phyloP scores from a whole-genome alignment of 1,140 invertebrate species.

The Spodoptera litura region DNA sequence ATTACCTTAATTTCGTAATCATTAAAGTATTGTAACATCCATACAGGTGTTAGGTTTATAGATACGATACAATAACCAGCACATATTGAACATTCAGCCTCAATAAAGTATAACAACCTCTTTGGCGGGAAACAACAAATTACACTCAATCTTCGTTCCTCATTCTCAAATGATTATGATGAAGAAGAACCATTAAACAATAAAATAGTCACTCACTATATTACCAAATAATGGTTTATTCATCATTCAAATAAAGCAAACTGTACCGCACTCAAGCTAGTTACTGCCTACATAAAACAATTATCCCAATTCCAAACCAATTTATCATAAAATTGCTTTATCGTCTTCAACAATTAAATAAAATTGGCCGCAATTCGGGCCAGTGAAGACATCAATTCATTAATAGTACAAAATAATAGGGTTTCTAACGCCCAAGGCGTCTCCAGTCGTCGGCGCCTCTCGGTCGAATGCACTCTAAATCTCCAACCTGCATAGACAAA shows the following conservation, averaged over 20 bases:
- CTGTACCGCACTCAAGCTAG: constrained; percentile 27
- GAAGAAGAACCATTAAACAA: constrained; percentile 4
- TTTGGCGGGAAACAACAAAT: constrained; percentile 9
- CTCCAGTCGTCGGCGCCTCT: constrained; percentile 54
- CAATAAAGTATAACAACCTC: background rate
- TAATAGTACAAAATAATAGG: constrained; percentile 61
- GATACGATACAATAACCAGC: too few relatives aligned
- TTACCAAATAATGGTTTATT: constrained; percentile 15
- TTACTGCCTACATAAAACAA: constrained; percentile 50
- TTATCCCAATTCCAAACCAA: constrained; percentile 54
- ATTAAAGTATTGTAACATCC: too few relatives aligned
- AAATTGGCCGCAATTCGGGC: constrained; percentile 67
- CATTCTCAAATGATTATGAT: constrained; percentile 8
- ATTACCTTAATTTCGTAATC: too few relatives aligned
- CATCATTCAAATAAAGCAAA: constrained; percentile 32
- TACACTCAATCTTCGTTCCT: background rate
- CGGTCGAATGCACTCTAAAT: constrained; percentile 73
- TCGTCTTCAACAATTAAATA: constrained; percentile 66
- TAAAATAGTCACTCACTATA: constrained; percentile 24
- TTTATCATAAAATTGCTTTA: constrained; percentile 68
- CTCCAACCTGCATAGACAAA: constrained; percentile 75
- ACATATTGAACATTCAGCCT: background rate
- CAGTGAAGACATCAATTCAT: constrained; percentile 68
- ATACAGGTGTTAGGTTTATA: too few relatives aligned
- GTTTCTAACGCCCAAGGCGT: constrained; percentile 48